phyloP scores from a whole-genome alignment of 2,888 invertebrate genomes.

The Macaria liturata region DNA sequence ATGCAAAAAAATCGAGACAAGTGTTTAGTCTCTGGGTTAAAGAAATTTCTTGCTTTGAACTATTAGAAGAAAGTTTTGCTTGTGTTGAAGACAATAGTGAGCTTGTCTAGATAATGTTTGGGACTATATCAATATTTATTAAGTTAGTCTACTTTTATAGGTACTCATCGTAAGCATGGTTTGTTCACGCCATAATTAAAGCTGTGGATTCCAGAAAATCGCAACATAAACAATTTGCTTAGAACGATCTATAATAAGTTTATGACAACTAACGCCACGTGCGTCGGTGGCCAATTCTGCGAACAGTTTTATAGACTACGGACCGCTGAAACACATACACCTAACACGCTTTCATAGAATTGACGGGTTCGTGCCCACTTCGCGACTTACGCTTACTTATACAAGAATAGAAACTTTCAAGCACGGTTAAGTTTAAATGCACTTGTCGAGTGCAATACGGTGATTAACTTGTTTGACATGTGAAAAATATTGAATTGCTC shows the following conservation, averaged over 20 bases:
- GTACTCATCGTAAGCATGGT: too few relatives aligned
- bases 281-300: slow-evolving; percentile 59
- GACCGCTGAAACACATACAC: slow-evolving; percentile 70
- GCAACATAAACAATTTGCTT: slow-evolving; percentile 7
- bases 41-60: too few relatives aligned
- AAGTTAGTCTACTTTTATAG: too few relatives aligned
- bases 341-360: slow-evolving; percentile 60
- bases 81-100: too few relatives aligned
- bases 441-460: slow-evolving; percentile 1
- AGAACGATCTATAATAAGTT: slow-evolving; percentile 28
- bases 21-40: too few relatives aligned
- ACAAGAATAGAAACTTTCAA: slow-evolving; percentile 24
- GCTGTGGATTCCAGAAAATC: slow-evolving; percentile 2
- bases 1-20: too few relatives aligned
- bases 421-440: slow-evolving; percentile 11
- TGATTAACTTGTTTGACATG: not conserved
- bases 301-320: slow-evolving; percentile 77
- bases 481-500: too few relatives aligned
- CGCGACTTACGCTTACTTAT: slow-evolving; percentile 12
- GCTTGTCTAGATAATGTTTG: too few relatives aligned
- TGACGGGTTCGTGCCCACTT: slow-evolving; percentile 23
- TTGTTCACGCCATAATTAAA: not conserved
- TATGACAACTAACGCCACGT: slow-evolving; percentile 31
- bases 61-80: too few relatives aligned
- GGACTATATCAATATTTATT: too few relatives aligned